These are phyloP conservation scores for Himalopsyche tibetana DNA, from an alignment of 2,888 invertebrate species.

Conservation along the genomic window DNA sequence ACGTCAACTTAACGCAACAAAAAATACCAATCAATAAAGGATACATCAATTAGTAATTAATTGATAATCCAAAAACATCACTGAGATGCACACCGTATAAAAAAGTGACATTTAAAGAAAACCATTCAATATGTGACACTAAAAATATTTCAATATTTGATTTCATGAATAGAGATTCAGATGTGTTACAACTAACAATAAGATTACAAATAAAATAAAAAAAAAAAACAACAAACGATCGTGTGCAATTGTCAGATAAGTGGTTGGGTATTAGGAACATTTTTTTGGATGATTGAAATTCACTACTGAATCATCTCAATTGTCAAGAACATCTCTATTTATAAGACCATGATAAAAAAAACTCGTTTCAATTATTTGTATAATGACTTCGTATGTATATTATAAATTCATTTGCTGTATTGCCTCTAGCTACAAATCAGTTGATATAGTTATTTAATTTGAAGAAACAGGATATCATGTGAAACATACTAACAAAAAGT, in stretches of 20 bases:
- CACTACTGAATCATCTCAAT: conserved; percentile 34
- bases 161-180: no score
- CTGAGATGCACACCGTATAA: no score
- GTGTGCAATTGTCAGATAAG: conserved; percentile 11
- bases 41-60: no score
- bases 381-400: conserved; percentile 6
- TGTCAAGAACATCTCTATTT: conserved; percentile 27
- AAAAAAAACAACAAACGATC: no score
- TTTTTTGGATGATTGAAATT: conserved; percentile 10
- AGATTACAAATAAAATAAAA: no score
- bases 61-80: no score
- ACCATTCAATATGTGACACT: no score
- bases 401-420: conserved; percentile 22
- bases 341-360: not conserved
- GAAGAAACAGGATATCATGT: conserved; percentile 14
- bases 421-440: not conserved
- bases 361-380: not conserved
- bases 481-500: conserved; percentile 14
- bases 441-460: conserved; percentile 22
- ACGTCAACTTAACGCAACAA: no score
- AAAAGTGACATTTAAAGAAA: no score
- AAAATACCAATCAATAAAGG: no score
- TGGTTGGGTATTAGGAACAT: not conserved
- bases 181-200: no score
- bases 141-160: no score